A percentile compares a stretch with the other conserved stretches of the same genome.
These are phyloP conservation scores for Morus bassanus DNA, from an alignment of 2,797 vertebrate species.

Conservation along the genomic window DNA sequence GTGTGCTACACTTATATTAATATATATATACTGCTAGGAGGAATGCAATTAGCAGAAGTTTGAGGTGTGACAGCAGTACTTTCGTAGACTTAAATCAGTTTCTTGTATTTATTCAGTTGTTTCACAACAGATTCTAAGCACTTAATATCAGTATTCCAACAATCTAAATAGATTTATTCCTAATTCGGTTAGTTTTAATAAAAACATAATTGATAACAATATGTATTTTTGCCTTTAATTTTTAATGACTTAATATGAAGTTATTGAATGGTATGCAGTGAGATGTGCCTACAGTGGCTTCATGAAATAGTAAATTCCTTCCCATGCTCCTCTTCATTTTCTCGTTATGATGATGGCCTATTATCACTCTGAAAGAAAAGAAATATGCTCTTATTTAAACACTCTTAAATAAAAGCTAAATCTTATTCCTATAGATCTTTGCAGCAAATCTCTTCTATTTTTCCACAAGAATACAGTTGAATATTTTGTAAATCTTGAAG, in stretches of 20 bases:
- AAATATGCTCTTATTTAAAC: neutral
- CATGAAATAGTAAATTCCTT: neutral
- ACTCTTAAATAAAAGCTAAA: neutral
- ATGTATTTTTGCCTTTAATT: neutral
- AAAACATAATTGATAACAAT: neutral
- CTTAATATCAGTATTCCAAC: neutral
- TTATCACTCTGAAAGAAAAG: neutral
- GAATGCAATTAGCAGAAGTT: neutral
- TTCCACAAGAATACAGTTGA: neutral
- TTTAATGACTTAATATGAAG: neutral
- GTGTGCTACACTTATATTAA: neutral
- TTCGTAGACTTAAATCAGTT: neutral
- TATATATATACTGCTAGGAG: neutral
- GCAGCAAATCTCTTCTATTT: neutral
- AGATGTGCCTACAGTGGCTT: neutral
- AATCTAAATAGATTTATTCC: neutral
- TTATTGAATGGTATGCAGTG: neutral
- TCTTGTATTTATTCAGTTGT: neutral
- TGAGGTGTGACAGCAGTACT: neutral
- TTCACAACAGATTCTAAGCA: neutral
- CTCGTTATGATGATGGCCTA: neutral
- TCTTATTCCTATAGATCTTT: neutral
- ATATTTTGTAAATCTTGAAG: neutral
- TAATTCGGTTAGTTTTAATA: neutral
- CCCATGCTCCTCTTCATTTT: neutral